Percentiles rank a stretch among this genome's conserved stretches.
Evolutionary conservation across 1,140 invertebrate genomes (phyloP).

Genomic region (Helicoverpa zea): DNA sequence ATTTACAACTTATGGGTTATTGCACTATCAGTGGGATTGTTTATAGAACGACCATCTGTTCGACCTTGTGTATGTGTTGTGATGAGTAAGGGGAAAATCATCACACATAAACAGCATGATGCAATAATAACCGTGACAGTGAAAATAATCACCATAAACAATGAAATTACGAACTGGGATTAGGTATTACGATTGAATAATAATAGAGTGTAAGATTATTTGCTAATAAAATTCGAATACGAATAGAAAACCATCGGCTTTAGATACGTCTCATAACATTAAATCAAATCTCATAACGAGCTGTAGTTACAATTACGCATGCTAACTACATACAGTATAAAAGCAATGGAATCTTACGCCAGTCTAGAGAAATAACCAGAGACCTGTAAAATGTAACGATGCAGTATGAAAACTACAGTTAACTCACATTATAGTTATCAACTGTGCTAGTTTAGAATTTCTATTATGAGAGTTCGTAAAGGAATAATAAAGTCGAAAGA

Average conservation of each 20-base stretch:
- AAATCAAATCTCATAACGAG: neutral
- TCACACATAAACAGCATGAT: too few species aligned
- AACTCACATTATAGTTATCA: conserved; percentile 40
- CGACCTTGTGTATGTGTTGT: too few species aligned
- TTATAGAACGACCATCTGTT: too few species aligned
- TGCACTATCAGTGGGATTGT: too few species aligned
- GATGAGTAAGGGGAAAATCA: too few species aligned
- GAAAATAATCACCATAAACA: too few species aligned
- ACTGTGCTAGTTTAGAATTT: conserved; percentile 34
- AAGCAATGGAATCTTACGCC: neutral
- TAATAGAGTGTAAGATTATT: too few species aligned
- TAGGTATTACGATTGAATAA: too few species aligned
- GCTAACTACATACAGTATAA: neutral
- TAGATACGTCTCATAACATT: neutral
- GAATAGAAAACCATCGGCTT: neutral
- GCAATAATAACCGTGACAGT: too few species aligned
- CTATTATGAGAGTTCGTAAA: conserved; percentile 30
- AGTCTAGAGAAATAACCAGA: conserved; percentile 8
- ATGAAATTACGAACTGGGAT: too few species aligned
- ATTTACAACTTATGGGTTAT: too few species aligned
- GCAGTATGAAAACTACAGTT: conserved; percentile 24
- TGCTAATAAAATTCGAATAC: too few species aligned
- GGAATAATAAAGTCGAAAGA: conserved; percentile 27
- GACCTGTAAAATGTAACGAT: conserved; percentile 25
- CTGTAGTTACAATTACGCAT: neutral